Evolutionary conservation across 1,140 invertebrate genomes (phyloP).

Genomic region (Ceratosolen solmsi): DNA sequence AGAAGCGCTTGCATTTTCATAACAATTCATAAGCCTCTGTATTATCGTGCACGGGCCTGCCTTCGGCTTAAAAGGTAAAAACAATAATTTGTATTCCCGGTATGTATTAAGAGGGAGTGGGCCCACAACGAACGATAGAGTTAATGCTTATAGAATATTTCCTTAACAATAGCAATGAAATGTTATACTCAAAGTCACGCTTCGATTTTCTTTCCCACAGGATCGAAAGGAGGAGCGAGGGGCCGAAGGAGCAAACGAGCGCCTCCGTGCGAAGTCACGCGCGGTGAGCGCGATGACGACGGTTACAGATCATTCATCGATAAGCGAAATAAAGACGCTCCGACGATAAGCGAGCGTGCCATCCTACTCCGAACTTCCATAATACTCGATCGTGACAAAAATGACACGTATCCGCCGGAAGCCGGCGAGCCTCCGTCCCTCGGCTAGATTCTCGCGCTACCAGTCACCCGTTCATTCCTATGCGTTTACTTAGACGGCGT

Average conservation of each 20-base stretch:
- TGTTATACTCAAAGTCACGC: slow-evolving; percentile 38
- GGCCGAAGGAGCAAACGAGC: not conserved
- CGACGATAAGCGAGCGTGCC: slow-evolving; percentile 44
- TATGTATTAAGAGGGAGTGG: not conserved
- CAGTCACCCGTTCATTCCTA: not conserved
- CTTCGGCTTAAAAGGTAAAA: not conserved
- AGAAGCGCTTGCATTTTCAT: not conserved
- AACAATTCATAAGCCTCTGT: not conserved
- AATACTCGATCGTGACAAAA: slow-evolving; percentile 72
- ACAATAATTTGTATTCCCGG: not conserved
- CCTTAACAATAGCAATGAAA: slow-evolving; percentile 28
- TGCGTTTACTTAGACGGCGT: not conserved
- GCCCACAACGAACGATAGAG: not conserved
- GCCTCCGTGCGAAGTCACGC: slow-evolving; percentile 48
- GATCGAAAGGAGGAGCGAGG: slow-evolving; percentile 19
- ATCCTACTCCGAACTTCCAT: slow-evolving; percentile 13
- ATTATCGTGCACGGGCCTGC: not conserved
- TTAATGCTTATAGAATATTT: slow-evolving; percentile 13
- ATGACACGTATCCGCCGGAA: slow-evolving; percentile 73
- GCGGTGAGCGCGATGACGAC: slow-evolving; percentile 57
- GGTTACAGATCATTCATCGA: slow-evolving; percentile 71
- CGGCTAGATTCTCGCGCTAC: slow-evolving; percentile 1
- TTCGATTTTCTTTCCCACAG: slow-evolving; percentile 49
- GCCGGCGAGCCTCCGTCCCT: slow-evolving; percentile 55
- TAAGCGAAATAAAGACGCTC: slow-evolving; percentile 64